phyloP scores from a whole-genome alignment of 2,888 invertebrate species.

The Cenopis cana region DNA sequence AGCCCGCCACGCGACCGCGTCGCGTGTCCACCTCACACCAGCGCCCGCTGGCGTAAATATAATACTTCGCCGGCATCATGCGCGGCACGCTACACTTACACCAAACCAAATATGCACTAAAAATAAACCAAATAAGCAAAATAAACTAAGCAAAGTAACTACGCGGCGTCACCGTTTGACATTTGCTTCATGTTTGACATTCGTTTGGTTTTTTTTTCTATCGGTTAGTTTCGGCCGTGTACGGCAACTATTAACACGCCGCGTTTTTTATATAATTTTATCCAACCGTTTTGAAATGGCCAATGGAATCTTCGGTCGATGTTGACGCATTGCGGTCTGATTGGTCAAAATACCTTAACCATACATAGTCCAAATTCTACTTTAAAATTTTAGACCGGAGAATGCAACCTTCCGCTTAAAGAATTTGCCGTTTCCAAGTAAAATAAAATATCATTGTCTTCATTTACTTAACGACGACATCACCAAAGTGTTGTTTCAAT shows the following conservation, averaged over 20 bases:
- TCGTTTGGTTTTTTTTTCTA: slow-evolving; percentile 1
- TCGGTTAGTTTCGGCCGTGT: background rate
- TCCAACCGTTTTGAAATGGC: background rate
- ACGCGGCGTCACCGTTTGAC: slow-evolving; percentile 27
- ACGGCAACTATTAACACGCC: background rate
- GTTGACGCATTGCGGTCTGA: background rate
- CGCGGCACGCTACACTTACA: background rate
- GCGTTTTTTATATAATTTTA: background rate
- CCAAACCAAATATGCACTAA: background rate
- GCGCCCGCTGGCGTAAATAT: slow-evolving; percentile 36
- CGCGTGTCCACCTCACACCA: slow-evolving; percentile 36
- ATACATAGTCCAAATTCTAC: background rate
- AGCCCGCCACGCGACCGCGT: slow-evolving; percentile 27
- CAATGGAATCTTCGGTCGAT: background rate
- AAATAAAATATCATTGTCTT: background rate
- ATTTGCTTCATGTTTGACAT: background rate
- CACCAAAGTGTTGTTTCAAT: background rate
- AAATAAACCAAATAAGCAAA: background rate
- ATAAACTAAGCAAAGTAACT: slow-evolving; percentile 1
- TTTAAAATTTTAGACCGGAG: background rate
- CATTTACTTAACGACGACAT: background rate
- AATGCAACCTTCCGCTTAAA: background rate
- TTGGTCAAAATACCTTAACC: background rate
- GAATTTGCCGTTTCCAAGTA: no score
- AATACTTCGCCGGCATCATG: slow-evolving; percentile 33